Evolutionary conservation across 2,113 vertebrate genomes (phyloP).

Genomic region (Amia ocellicauda): DNA sequence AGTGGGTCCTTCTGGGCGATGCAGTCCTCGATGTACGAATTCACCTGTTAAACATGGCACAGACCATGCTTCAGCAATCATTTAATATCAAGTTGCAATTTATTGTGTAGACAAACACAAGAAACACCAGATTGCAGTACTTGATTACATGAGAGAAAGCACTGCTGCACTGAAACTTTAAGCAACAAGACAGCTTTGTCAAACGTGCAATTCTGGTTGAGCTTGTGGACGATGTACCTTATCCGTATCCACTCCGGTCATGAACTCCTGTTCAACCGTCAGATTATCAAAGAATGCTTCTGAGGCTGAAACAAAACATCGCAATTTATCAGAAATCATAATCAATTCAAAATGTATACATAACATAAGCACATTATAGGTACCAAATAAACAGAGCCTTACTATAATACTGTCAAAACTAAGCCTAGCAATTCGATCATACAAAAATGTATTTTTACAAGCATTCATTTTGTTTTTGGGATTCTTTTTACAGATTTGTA

Average conservation of each 20-base stretch:
- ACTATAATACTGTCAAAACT: no score
- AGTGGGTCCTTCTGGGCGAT: conserved; percentile 90
- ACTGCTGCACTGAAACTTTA: background rate
- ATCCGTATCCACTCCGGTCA: conserved; percentile 97
- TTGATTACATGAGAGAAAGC: background rate
- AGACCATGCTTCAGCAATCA: background rate
- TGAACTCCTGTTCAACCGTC: conserved; percentile 97
- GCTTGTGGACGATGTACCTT: conserved; percentile 70
- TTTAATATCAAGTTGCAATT: background rate
- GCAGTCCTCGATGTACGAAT: conserved; percentile 89
- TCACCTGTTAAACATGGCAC: conserved; percentile 56
- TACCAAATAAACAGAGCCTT: no score
- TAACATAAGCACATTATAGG: no score
- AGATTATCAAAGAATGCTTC: conserved; percentile 97
- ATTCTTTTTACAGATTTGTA: no score
- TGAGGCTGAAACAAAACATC: conserved; percentile 75
- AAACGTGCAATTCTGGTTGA: background rate
- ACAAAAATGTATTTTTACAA: no score
- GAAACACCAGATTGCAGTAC: background rate
- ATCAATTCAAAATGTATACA: no score
- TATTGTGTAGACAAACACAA: background rate
- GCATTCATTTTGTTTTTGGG: no score
- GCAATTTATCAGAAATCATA: conserved; percentile 12
- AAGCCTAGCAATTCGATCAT: no score
- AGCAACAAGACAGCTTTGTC: background rate